Evolutionary conservation across 1,140 invertebrate species (phyloP).

Genomic region (Hydropsyche tenuis): DNA sequence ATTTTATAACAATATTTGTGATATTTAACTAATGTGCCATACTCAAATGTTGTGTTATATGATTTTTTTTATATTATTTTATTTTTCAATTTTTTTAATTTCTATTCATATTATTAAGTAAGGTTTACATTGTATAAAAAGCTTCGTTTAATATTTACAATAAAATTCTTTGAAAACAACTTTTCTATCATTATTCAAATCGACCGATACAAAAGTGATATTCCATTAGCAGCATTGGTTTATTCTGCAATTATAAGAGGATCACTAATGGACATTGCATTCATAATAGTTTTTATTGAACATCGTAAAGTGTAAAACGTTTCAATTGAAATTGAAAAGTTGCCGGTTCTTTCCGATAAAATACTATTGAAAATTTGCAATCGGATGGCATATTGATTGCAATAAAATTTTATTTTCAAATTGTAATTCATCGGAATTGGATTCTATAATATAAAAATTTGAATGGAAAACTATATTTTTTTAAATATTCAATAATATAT

Average conservation of each 20-base stretch:
- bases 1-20: constrained; percentile 25
- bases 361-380: no score
- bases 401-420: no score
- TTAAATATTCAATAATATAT: no score
- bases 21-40: constrained; percentile 38
- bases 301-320: not conserved
- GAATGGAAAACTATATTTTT: no score
- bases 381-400: no score
- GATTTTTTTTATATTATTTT: constrained; percentile 13
- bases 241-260: constrained; percentile 5
- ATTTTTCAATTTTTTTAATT: no score
- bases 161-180: constrained; percentile 31
- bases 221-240: not conserved
- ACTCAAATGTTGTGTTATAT: constrained; percentile 45
- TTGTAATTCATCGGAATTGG: no score
- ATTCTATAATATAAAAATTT: no score
- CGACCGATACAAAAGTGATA: not conserved
- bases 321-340: not conserved
- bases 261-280: constrained; percentile 15
- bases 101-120: not conserved
- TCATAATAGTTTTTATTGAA: constrained; percentile 13
- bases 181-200: not conserved
- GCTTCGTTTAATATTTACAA: constrained; percentile 28
- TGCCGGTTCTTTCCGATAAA: not conserved
- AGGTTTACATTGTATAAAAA: constrained; percentile 4